Evolutionary conservation across 1,140 invertebrate species (phyloP), one percentile per base, ranked within the genome.

Genomic region (Achroia grisella): DNA sequence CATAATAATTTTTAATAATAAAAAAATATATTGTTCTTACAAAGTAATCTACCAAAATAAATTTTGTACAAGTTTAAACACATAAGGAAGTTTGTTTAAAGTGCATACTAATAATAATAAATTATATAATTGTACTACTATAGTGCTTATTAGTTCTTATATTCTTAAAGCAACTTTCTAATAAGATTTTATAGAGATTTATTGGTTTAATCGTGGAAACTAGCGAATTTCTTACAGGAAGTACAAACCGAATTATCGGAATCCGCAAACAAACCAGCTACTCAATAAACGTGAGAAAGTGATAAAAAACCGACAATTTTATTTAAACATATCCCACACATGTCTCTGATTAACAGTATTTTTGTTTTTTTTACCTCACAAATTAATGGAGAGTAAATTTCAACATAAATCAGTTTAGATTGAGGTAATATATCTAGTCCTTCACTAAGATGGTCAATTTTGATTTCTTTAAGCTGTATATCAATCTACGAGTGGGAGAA

Each of bases 261-360:
- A 17, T 37, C 13, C 17, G 35, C 35, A 15, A 37, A 17, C 17
- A 15, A 17, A 37, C 17, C 17, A 10, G 35, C 35, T 17, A 9
- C 12, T 10, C 14, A 15, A 17, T n/a, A 37, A 17, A 37, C 35
- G 35, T 37, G 35, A 37, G 35, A 37, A 37, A 37, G 14, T 37
- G 10, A 12, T 37, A 17, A 17, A 37, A 23, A 23, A 23, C 17
- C 17, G 17, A 23, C 17, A 23, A 23, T 23, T 23, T 23, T 23
- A 23, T 23, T 23, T n/a, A 6, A 23, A 23, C 17, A 23, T 3
- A 23, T 23, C 17, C 17, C 17, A 23, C 17, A 23, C 17, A 23
- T 6, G 6, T 23, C 6, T 23, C 2, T 6, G 17, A 6, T 23
- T 23, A 23, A 23, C 17, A 23, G 17, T 23, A 23, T 6, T 23